Evolutionary conservation across 2,113 vertebrate genomes (phyloP).

Genomic region (Hyaena hyaena): DNA sequence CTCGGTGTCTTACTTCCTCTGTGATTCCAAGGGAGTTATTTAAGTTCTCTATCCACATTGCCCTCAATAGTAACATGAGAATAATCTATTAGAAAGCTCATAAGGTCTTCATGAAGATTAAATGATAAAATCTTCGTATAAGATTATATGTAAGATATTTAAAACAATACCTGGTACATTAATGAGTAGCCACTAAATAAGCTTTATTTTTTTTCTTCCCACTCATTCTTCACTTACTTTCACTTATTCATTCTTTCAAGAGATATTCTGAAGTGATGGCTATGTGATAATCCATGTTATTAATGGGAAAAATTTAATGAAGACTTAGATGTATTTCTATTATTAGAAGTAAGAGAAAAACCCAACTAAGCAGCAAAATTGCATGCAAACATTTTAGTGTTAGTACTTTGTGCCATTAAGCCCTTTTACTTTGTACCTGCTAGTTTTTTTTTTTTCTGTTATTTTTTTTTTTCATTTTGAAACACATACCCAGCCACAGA

Average conservation of each 20-base stretch:
- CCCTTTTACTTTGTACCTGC: background rate
- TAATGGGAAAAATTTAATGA: background rate
- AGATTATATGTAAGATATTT: background rate
- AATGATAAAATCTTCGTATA: background rate
- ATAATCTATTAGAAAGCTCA: background rate
- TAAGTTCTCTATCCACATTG: background rate
- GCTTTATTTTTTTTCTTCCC: background rate
- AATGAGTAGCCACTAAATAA: background rate
- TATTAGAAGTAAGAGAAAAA: background rate
- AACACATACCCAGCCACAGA: background rate
- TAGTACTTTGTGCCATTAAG: background rate
- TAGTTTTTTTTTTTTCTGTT: background rate
- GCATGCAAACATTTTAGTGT: background rate
- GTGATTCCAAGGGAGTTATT: background rate
- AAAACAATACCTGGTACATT: background rate
- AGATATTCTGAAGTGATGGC: background rate
- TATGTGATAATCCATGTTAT: background rate
- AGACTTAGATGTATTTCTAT: background rate
- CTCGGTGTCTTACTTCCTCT: background rate
- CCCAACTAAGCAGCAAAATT: background rate
- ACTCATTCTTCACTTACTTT: background rate
- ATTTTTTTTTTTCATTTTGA: background rate
- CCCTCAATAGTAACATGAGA: background rate
- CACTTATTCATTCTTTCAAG: background rate
- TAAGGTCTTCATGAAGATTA: background rate